Evolutionary conservation across 2,888 invertebrate species (phyloP), one percentile per base, ranked within the genome.

Genomic region (Rotaria magnacalcarata): DNA sequence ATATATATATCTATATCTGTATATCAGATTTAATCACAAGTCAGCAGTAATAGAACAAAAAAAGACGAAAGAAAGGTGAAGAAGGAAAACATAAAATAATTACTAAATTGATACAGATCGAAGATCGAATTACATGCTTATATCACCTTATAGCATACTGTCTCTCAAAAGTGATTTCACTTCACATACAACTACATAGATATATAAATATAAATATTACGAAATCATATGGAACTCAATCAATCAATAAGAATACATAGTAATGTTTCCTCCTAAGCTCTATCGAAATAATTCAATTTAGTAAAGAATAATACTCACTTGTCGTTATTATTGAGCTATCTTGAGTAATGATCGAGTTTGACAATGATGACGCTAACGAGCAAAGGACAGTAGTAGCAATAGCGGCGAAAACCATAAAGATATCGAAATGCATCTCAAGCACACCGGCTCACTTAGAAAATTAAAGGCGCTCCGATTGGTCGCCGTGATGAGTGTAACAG

Each of bases 361-460:
- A 67, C 34, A 67, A 67, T 2, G 67, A 67, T 67, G 67, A 19
- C 34, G 67, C 34, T 67, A 67, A 67, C 34, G 67, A 67, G 34
- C 67, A 67, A 16, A 67, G 67, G 16, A 67, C 34, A 19, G 67
- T 67, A 67, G 67, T 67, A 67, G 34, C 67, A 34, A 67, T 34
- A 27, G 67, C 67, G 34, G 41, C 34, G 34, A 67, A 67, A 16
- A 67, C 67, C 67, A 67, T 67, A 27, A 27, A 14, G 34, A 67
- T 67, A 4, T 67, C 67, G 67, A 41, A 67, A 67, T 67, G 67
- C 67, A 67, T 67, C 34, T 67, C 67, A 34, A 67, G 67, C 34
- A 34, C 67, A 34, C 34, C 19, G 67, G 67, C 67, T 67, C 34
- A 34, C 16, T 67, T 16, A 19, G 67, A 67, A 67, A 6, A 67